Percentiles rank a stretch among this genome's conserved stretches.
Conservation (phyloP, 2,113 vertebrate genomes). For the Esox niger region DNA sequence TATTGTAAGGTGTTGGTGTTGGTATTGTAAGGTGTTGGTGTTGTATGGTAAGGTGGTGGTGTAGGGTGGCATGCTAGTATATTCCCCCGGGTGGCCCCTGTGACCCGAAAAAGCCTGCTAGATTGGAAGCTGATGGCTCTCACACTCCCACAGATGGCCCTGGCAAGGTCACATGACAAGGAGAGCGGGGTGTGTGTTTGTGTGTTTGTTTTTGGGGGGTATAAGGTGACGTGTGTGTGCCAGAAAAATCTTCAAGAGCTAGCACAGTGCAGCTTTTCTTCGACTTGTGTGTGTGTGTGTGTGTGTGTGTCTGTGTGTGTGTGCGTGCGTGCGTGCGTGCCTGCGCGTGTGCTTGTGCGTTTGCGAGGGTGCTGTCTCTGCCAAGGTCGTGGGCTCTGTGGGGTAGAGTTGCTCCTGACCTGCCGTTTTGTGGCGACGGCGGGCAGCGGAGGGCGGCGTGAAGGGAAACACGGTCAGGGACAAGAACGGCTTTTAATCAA, state of each 20-base stretch:
- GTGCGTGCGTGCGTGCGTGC: background rate
- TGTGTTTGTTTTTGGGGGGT: background rate
- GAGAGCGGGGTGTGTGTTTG: background rate
- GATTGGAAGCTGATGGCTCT: constrained; percentile 41
- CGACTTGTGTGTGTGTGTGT: background rate
- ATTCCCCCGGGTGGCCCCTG: constrained; percentile 39
- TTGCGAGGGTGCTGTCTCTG: background rate
- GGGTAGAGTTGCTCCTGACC: constrained; percentile 5
- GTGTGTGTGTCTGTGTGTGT: constrained; percentile 5
- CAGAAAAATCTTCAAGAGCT: background rate
- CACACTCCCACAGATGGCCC: constrained; percentile 44
- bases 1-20: background rate
- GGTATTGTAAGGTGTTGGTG: background rate
- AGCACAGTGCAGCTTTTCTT: too few species aligned
- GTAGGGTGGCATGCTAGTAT: background rate
- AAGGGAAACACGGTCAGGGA: background rate
- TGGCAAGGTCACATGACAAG: constrained; percentile 19
- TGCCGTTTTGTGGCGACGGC: background rate
- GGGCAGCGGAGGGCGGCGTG: background rate
- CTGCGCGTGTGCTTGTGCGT: background rate
- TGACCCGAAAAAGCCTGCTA: constrained; percentile 42
- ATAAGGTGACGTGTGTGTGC: background rate
- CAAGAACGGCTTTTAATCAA: background rate
- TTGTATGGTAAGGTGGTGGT: background rate
- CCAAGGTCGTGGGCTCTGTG: background rate